These are phyloP conservation scores for Metellina segmentata DNA, from an alignment of 2,888 invertebrate genomes.

Conservation along the genomic window DNA sequence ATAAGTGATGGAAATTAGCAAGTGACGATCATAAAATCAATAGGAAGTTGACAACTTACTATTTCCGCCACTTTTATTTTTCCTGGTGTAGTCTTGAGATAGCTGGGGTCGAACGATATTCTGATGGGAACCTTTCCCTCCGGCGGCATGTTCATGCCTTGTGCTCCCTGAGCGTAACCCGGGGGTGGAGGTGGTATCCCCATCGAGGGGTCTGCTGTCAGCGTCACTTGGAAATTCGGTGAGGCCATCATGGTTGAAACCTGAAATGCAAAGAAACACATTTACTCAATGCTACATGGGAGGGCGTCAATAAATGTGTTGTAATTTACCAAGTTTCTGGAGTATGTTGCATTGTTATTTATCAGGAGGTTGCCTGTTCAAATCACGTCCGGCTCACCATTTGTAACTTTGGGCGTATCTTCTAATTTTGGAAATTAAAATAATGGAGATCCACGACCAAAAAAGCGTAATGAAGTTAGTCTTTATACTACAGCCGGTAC, in stretches of 20 bases:
- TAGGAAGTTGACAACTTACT: constrained; percentile 84
- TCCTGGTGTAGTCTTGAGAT: constrained; percentile 88
- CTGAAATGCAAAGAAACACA: not conserved
- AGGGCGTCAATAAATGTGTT: no score
- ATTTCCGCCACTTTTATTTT: constrained; percentile 88
- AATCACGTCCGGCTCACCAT: no score
- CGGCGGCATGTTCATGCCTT: not conserved
- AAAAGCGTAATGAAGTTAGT: no score
- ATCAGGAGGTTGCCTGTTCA: no score
- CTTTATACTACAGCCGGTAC: no score
- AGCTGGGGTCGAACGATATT: constrained; percentile 85
- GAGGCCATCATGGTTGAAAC: constrained; percentile 36
- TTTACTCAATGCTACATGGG: no score
- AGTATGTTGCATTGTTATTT: no score
- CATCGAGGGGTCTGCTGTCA: constrained; percentile 38
- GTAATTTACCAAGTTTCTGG: no score
- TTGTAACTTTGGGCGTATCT: no score
- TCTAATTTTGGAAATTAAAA: no score
- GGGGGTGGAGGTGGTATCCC: constrained; percentile 4
- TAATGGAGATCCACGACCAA: no score
- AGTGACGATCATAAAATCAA: not conserved
- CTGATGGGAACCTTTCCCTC: constrained; percentile 39
- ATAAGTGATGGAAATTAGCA: not conserved
- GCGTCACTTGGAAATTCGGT: constrained; percentile 71
- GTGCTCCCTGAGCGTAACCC: not conserved